Percentiles rank a stretch among this genome's conserved stretches.
Evolutionary conservation across 2,797 vertebrate species (phyloP).

Genomic region (Lagocephalus sceleratus): DNA sequence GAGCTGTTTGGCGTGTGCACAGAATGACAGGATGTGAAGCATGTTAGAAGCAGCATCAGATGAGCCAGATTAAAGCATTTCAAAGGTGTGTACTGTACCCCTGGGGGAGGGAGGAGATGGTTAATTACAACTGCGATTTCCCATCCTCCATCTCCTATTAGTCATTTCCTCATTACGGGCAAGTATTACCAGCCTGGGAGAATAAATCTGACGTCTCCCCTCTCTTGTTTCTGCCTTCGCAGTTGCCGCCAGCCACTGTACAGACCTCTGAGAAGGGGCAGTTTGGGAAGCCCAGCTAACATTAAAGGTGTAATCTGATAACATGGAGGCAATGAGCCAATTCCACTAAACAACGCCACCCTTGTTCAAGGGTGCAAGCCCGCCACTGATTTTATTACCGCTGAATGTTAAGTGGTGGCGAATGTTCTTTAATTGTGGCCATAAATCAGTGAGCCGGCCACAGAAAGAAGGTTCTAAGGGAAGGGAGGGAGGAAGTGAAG

Average conservation of each 20-base stretch:
- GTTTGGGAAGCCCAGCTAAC: constrained; percentile 30
- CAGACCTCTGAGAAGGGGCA: constrained; percentile 12
- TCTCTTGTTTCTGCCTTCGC: constrained; percentile 8
- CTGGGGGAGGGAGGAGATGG: constrained; percentile 41
- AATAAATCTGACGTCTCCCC: constrained; percentile 37
- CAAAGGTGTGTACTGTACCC: constrained; percentile 55
- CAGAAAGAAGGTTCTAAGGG: constrained; percentile 14
- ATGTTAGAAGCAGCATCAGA: constrained; percentile 42
- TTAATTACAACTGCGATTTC: constrained; percentile 63
- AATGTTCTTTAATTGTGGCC: constrained; percentile 63
- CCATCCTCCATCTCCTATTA: constrained; percentile 54
- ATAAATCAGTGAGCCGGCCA: constrained; percentile 58
- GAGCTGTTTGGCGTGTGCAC: constrained; percentile 10
- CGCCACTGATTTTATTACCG: constrained; percentile 46
- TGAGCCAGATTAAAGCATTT: constrained; percentile 54
- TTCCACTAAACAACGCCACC: constrained; percentile 39
- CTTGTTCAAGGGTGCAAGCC: constrained; percentile 23
- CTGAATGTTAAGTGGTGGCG: constrained; percentile 45
- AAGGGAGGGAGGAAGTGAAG: constrained; percentile 2
- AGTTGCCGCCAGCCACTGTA: constrained; percentile 19
- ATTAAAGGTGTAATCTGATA: constrained; percentile 48
- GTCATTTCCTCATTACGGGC: constrained; percentile 62
- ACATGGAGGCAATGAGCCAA: constrained; percentile 33
- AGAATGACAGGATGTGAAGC: constrained; percentile 14
- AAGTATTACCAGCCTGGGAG: constrained; percentile 25